A percentile compares a stretch with the other conserved stretches of the same genome.
phyloP scores from a whole-genome alignment of 2,797 vertebrate species.

The Kryptopterus vitreolus region DNA sequence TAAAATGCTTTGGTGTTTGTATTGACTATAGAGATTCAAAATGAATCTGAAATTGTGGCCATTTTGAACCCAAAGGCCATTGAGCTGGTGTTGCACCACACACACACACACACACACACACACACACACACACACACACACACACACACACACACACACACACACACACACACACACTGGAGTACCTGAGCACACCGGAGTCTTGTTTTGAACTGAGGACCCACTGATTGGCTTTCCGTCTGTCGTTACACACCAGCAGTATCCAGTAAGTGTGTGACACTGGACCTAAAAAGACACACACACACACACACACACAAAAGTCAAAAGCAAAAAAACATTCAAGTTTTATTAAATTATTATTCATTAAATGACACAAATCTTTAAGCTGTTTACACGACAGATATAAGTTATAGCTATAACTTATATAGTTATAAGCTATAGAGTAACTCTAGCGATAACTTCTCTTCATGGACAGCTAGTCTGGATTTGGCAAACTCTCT shows the following conservation, averaged over 20 bases:
- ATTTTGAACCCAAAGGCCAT: background rate
- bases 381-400: conserved; percentile 4
- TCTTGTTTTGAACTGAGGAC: conserved; percentile 97
- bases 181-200: conserved; percentile 99
- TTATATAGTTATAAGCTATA: too few species aligned
- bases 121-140: background rate
- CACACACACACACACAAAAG: too few species aligned
- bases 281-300: conserved; percentile 82
- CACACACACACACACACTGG: conserved; percentile 46
- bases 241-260: conserved; percentile 97
- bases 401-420: too few species aligned
- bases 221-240: conserved; percentile 98
- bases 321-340: conserved; percentile 10
- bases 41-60: background rate
- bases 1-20: background rate
- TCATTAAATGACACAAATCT: too few species aligned
- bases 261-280: conserved; percentile 96
- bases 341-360: too few species aligned
- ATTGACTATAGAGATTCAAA: background rate
- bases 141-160: conserved; percentile 13
- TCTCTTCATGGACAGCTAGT: conserved; percentile 14
- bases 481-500: conserved; percentile 33
- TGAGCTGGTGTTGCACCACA: background rate
- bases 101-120: background rate
- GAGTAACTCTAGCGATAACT: background rate